Evolutionary conservation across 2,888 invertebrate species (phyloP), one percentile per base, ranked within the genome.

Genomic region (Ditula angustiorana): DNA sequence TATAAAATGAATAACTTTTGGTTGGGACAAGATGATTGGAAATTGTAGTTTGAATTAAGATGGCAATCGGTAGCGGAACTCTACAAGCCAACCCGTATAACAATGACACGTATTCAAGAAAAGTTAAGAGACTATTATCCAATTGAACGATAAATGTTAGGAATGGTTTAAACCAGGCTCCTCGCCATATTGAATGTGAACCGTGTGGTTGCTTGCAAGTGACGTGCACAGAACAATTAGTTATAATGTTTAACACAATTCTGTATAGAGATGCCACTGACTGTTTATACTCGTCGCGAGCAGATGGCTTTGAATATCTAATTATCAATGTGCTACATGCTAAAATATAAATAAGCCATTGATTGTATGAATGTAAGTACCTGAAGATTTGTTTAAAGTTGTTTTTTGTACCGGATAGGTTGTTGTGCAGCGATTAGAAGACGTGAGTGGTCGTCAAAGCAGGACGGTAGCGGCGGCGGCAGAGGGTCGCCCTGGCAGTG

Each of bases 341-440:
- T n/a, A n/a, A n/a, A n/a, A n/a, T n/a, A n/a, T n/a, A n/a, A n/a
- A n/a, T 26, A 26, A 26, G 3, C 7, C 4, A 7, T 26, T 3
- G 4, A 5, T 26, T 26, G 26, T 26, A 26, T 26, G 26, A 26
- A 26, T 26, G 26, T 26, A 5, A 5, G 26, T 26, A 26, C n/a
- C 13, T 11, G n/a, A 33, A n/a, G 11, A 33, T 33, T 33, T n/a
- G 11, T 64, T 61, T 4, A 2, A 13, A 11, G 5, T 46, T 16
- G 30, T 23, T n/a, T 19, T 8, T 46, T 59, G 23, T n/a, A 33
- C n/a, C n/a, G n/a, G n/a, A 5, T 94, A 76, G 91, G 86, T 91
- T 93, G 94, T 76, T 83, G 94, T 80, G 91, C 95, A 84, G 92
- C 94, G 79, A 87, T 92, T 80, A 81, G 95, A 80, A 92, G 95